These are phyloP conservation scores for Caloenas nicobarica DNA, from an alignment of 2,113 vertebrate genomes.

Conservation along the genomic window DNA sequence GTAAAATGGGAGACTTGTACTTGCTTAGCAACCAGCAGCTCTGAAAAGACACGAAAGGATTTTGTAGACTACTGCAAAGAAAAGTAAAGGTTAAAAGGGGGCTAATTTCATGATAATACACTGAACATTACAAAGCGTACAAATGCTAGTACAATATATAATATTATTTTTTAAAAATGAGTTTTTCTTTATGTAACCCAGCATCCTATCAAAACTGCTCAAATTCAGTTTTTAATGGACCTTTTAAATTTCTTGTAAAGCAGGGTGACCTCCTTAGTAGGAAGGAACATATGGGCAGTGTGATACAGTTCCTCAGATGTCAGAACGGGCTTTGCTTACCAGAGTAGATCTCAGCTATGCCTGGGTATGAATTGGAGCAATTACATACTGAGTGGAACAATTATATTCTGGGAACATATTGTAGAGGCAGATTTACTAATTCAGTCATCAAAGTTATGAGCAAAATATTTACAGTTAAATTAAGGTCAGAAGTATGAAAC, in stretches of 20 bases:
- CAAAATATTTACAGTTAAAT: constrained; percentile 19
- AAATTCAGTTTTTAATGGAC: not conserved
- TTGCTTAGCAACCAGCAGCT: not conserved
- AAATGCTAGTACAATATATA: not conserved
- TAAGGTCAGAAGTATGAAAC: not conserved
- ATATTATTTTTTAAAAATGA: not conserved
- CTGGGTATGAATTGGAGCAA: not conserved
- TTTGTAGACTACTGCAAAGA: not conserved
- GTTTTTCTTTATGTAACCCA: not conserved
- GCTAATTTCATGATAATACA: not conserved
- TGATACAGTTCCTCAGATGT: not conserved
- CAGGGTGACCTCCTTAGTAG: not conserved
- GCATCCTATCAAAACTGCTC: not conserved
- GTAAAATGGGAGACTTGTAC: not conserved
- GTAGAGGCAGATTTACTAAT: not conserved
- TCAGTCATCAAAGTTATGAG: not conserved
- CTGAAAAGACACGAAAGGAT: not conserved
- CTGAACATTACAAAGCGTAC: not conserved
- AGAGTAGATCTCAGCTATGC: not conserved
- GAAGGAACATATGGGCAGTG: not conserved
- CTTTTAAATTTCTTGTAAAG: not conserved
- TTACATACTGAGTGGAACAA: not conserved
- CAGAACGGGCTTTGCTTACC: not conserved
- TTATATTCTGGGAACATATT: not conserved
- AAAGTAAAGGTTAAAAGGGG: not conserved